These are phyloP conservation scores for Unio pictorum DNA, from an alignment of 2,888 invertebrate species.

Conservation along the genomic window DNA sequence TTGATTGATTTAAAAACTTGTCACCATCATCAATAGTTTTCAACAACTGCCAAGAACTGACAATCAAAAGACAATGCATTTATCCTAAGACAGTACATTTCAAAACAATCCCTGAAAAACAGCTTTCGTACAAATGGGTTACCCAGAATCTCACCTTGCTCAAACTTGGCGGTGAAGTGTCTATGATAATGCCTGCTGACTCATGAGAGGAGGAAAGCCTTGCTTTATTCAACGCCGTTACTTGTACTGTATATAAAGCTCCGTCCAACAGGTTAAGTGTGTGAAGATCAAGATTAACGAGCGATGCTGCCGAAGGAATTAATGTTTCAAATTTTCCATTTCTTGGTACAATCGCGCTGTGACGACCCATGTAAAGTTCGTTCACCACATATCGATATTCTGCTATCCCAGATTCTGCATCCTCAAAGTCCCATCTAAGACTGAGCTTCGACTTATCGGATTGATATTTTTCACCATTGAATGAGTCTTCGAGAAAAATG, in stretches of 20 bases:
- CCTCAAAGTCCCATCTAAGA: conserved; percentile 42
- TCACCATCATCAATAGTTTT: too few relatives aligned
- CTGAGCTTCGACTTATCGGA: conserved; percentile 19
- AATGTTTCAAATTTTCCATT: conserved; percentile 15
- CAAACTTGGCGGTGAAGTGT: conserved; percentile 42
- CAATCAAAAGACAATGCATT: too few relatives aligned
- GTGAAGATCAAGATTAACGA: conserved; percentile 11
- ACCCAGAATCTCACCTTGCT: conserved; percentile 28
- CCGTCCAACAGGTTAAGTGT: conserved; percentile 32
- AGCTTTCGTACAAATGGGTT: too few relatives aligned
- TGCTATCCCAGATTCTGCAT: conserved; percentile 41
- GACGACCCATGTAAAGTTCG: conserved; percentile 33
- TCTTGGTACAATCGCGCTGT: conserved; percentile 36
- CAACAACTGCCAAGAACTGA: too few relatives aligned
- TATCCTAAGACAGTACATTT: too few relatives aligned
- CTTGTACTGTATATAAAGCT: conserved; percentile 38
- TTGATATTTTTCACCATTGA: conserved; percentile 24
- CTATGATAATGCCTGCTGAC: conserved; percentile 45
- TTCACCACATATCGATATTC: conserved; percentile 40
- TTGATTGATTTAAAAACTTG: too few relatives aligned
- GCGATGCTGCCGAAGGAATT: conserved; percentile 2
- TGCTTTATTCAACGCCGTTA: conserved; percentile 47
- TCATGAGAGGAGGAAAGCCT: conserved; percentile 40
- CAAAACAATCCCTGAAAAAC: too few relatives aligned
- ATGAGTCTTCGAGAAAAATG: conserved; percentile 15